Evolutionary conservation across 2,797 vertebrate species (phyloP).

Genomic region (Malurus leucopterus): DNA sequence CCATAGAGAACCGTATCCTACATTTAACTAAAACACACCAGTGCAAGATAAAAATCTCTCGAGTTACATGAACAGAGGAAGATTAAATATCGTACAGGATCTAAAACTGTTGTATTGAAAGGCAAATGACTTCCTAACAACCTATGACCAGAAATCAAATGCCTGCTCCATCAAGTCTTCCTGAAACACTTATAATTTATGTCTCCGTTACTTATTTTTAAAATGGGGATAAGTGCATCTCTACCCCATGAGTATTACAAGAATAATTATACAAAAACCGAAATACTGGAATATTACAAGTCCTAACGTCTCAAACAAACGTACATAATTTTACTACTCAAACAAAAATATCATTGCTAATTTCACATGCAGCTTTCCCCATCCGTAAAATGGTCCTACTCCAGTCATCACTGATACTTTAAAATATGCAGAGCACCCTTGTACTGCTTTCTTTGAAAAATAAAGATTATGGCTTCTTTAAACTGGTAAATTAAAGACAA

Average conservation of each 20-base stretch:
- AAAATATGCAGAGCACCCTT: not conserved
- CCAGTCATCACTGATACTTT: not conserved
- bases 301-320: not conserved
- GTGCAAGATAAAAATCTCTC: not conserved
- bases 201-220: not conserved
- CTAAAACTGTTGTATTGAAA: not conserved
- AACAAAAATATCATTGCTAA: not conserved
- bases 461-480: not conserved
- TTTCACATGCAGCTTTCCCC: not conserved
- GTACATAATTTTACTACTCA: not conserved
- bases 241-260: not conserved
- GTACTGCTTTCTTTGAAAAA: not conserved
- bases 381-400: not conserved
- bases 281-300: not conserved
- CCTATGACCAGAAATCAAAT: not conserved
- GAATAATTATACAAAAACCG: not conserved
- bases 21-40: not conserved
- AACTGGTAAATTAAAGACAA: not conserved
- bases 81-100: not conserved
- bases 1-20: not conserved
- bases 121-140: not conserved
- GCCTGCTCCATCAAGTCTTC: not conserved
- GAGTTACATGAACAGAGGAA: not conserved
- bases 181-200: not conserved
- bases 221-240: not conserved